Evolutionary conservation across 2,113 vertebrate species (phyloP).

Genomic region (Datnioides undecimradiatus): DNA sequence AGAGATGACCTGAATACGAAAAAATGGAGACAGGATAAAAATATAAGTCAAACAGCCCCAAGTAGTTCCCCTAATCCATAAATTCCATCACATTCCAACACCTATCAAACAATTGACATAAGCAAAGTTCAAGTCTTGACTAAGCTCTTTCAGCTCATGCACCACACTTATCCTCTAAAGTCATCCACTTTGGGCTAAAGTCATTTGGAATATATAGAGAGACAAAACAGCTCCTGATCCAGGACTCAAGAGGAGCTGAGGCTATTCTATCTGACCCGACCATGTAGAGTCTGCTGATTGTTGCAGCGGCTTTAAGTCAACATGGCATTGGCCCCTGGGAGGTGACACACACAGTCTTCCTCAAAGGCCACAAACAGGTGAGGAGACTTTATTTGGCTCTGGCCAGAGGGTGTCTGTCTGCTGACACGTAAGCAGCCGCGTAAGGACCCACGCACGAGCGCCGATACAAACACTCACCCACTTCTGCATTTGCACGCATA

Average conservation of each 20-base stretch:
- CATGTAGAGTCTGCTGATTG: slow-evolving; percentile 71
- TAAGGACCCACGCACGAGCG: slow-evolving; percentile 13
- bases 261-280: slow-evolving; percentile 61
- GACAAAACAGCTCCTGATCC: slow-evolving; percentile 59
- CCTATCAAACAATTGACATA: slow-evolving; percentile 47
- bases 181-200: slow-evolving; percentile 40
- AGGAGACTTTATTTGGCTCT: slow-evolving; percentile 79
- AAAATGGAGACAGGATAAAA: slow-evolving; percentile 1
- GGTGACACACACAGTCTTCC: slow-evolving; percentile 74
- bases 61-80: slow-evolving; percentile 21
- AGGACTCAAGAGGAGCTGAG: slow-evolving; percentile 40
- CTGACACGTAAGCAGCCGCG: slow-evolving; percentile 49
- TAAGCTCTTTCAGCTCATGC: slow-evolving; percentile 44
- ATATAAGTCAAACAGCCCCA: slow-evolving; percentile 29
- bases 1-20: slow-evolving; percentile 25
- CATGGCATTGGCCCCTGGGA: slow-evolving; percentile 75
- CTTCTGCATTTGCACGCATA: neutral
- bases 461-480: neutral
- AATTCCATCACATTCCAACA: slow-evolving; percentile 41
- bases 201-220: slow-evolving; percentile 38
- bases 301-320: slow-evolving; percentile 70
- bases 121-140: slow-evolving; percentile 31
- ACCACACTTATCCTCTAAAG: slow-evolving; percentile 47
- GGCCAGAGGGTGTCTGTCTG: slow-evolving; percentile 71
- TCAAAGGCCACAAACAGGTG: slow-evolving; percentile 81